Evolutionary conservation across 2,797 vertebrate genomes (phyloP).

Genomic region (Phylloscopus collybita): DNA sequence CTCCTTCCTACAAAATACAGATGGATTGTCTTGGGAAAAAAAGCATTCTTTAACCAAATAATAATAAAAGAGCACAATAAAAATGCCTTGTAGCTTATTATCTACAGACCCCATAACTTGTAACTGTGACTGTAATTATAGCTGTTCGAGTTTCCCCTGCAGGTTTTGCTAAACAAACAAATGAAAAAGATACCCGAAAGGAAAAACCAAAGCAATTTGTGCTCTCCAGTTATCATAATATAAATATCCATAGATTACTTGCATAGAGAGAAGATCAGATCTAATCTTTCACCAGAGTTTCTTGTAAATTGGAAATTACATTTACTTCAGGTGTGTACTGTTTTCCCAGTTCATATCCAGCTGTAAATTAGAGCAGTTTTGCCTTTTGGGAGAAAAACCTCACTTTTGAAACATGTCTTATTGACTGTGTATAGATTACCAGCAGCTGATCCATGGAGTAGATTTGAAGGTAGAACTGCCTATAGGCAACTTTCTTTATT

Average conservation of each 20-base stretch:
- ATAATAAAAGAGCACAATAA: constrained; percentile 66
- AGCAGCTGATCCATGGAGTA: constrained; percentile 73
- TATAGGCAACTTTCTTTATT: constrained; percentile 56
- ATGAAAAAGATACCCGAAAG: constrained; percentile 77
- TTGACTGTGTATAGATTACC: constrained; percentile 76
- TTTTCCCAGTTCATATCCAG: constrained; percentile 70
- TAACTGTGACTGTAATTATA: constrained; percentile 70
- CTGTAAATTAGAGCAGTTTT: constrained; percentile 73
- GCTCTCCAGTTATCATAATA: constrained; percentile 68
- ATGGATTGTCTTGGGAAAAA: constrained; percentile 64
- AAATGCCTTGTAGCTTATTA: constrained; percentile 69
- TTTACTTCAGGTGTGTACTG: constrained; percentile 72
- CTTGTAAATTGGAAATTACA: constrained; percentile 76
- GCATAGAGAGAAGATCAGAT: constrained; percentile 72
- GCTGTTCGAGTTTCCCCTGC: constrained; percentile 63
- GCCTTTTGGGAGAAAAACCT: constrained; percentile 74
- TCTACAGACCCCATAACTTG: constrained; percentile 50
- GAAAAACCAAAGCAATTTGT: constrained; percentile 78
- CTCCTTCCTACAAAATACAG: constrained; percentile 58
- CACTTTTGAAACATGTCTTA: constrained; percentile 73
- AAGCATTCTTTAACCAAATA: constrained; percentile 64
- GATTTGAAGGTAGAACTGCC: constrained; percentile 69
- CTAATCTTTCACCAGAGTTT: constrained; percentile 70
- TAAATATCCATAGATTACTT: constrained; percentile 73
- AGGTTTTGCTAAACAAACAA: constrained; percentile 70